Base-by-base conservation (phyloP, 2,113 vertebrate species). In the Helogale parvula region DNA sequence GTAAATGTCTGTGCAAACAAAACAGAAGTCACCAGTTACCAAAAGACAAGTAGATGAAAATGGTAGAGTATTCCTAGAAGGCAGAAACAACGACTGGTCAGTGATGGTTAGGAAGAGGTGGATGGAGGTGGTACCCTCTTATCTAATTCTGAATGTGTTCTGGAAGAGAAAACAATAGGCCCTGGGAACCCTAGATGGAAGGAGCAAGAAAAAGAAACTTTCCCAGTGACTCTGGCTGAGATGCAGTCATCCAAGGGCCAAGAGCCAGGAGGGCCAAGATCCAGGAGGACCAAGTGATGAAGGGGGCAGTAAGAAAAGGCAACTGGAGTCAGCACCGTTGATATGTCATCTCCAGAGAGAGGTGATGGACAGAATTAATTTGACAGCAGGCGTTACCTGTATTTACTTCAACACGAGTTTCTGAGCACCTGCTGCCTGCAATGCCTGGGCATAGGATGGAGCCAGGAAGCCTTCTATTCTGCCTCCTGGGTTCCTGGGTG, bases 381-480 rank as follows among this genome's bases (percentile, higher is more conserved):
- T 19, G 29, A 9, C 9, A 69, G 66, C 33, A 13, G 11, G 63
- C 11, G 19, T 29, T n/a, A 17, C 68, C 45, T 41, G 0, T 29
- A 31, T 76, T 57, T 21, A 33, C 41, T 54, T 63, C 9, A 17
- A 1, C 5, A 1, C 19, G 7, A 66, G 41, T 71, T 93, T 83
- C 41, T n/a, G 69, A 77, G 35, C 0, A 10, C 15, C 54, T 5
- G 11, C 23, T 19, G 0, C 16, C 7, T 1, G 1, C 16, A 5
- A 13, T 25, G 6, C 0, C 33, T 31, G 65, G 52, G 41, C 21
- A n/a, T 0, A 57, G 54, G 33, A 0, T 0, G 21, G 63, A 71
- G 33, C n/a, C n/a, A 41, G 68, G 35, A n/a, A 11, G 4, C 7
- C 3, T 54, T 17, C 38, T 35, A 1, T 63, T 68, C 81, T 16